Base-by-base conservation (phyloP, 2,113 vertebrate species). In the Hippocampus barbouri region DNA sequence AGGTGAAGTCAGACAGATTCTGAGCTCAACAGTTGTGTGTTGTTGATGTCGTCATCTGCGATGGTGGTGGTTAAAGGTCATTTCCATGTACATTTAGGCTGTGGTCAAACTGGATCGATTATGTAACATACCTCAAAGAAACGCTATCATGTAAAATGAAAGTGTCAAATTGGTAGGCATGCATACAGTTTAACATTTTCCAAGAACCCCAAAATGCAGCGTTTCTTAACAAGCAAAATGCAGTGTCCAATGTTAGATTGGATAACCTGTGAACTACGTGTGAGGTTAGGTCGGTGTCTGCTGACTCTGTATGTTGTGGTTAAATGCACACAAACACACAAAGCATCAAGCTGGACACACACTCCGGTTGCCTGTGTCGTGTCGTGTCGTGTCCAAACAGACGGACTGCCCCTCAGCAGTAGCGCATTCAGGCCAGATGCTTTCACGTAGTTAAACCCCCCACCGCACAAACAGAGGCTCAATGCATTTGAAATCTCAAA, bases 251-350 rank as follows among this genome's bases (percentile, higher is more conserved):
- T 20, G 18, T 20, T 38, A 38, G 16, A 20, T 38, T 20, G 25
- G 30, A 38, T 20, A 62, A 62, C 60, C 8, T 38, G 30, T 62
- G 16, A 62, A 62, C 25, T 30, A 15, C 4, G 5, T 60, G 12
- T 57, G 15, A 30, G 59, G 43, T 41, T 40, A 47, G 12, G 5
- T 45, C 4, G 53, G 70, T 73, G 77, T 66, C 76, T 79, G 85
- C 74, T 85, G 81, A 74, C 69, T 81, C 62, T 82, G 78, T 87
- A 71, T 81, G 76, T 1, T 30, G 16, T 61, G 59, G 70, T 84
- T 81, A 74, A 83, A 77, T 69, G 75, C 77, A 85, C 78, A 81
- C 81, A 84, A 85, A 86, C 79, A 83, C 67, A 78, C 74, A 45
- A 78, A 78, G 70, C 77, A 80, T 68, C 66, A 60, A 79, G 70